phyloP scores from a whole-genome alignment of 2,797 vertebrate genomes.

The Xyrichtys novacula region DNA sequence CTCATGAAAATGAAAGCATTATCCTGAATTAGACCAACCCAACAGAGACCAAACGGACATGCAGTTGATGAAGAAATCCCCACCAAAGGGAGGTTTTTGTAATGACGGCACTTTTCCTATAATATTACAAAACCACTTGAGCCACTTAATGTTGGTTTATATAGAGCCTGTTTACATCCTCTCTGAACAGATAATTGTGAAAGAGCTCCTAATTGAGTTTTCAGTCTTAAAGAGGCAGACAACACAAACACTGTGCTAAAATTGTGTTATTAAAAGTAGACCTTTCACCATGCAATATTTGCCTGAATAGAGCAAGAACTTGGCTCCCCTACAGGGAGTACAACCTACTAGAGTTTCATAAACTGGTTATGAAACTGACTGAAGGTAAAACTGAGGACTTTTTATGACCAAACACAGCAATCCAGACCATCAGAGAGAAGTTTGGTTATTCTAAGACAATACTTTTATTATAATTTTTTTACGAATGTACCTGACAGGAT shows the following conservation, averaged over 20 bases:
- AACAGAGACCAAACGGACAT: slow-evolving; percentile 23
- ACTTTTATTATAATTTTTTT: no score
- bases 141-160: neutral
- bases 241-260: neutral
- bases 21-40: slow-evolving; percentile 37
- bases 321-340: neutral
- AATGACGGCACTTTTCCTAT: slow-evolving; percentile 6
- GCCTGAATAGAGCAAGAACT: neutral
- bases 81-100: neutral
- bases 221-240: neutral
- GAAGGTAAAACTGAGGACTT: no score
- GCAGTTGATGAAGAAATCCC: slow-evolving; percentile 19
- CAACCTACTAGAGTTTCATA: neutral
- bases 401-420: no score
- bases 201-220: slow-evolving; percentile 2
- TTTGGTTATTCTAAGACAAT: no score
- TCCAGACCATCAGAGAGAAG: no score
- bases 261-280: slow-evolving; percentile 20
- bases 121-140: neutral
- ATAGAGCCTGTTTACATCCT: neutral
- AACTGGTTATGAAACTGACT: neutral
- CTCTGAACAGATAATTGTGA: slow-evolving; percentile 19
- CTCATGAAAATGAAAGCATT: slow-evolving; percentile 48
- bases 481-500: no score
- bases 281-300: slow-evolving; percentile 10